Conservation (phyloP, 2,888 invertebrate genomes). For the Eutolmus rufibarbis region DNA sequence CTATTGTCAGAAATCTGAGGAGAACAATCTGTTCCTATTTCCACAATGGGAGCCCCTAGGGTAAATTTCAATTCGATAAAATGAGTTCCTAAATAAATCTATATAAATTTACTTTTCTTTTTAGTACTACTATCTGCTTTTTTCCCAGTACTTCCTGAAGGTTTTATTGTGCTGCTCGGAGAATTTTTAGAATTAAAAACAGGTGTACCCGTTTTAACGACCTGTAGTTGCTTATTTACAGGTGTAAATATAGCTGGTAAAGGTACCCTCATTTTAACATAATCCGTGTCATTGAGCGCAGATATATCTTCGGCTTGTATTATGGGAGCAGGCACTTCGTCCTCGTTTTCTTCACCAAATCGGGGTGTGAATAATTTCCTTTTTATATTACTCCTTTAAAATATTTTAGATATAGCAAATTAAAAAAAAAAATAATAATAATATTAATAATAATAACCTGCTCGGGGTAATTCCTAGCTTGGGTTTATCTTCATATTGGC, state of each 20-base stretch:
- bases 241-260: conserved; percentile 51
- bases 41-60: background rate
- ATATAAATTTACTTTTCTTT: conserved; percentile 10
- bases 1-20: background rate
- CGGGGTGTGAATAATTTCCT: conserved; percentile 58
- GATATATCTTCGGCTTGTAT: background rate
- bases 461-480: conserved; percentile 52
- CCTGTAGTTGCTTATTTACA: conserved; percentile 50
- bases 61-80: background rate
- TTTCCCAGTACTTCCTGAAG: background rate
- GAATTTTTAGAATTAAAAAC: conserved; percentile 51
- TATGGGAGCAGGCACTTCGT: background rate
- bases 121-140: background rate
- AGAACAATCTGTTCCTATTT: background rate
- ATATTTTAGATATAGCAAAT: background rate
- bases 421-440: background rate
- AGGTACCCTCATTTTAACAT: conserved; percentile 44
- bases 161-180: background rate
- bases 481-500: conserved; percentile 52
- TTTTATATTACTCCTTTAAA: conserved; percentile 50
- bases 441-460: background rate
- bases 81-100: background rate
- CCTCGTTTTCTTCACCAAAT: conserved; percentile 54
- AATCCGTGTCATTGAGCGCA: conserved; percentile 42
- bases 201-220: conserved; percentile 53